phyloP scores from a whole-genome alignment of 92 coral and sea anemone species.

The Galaxea fascicularis region DNA sequence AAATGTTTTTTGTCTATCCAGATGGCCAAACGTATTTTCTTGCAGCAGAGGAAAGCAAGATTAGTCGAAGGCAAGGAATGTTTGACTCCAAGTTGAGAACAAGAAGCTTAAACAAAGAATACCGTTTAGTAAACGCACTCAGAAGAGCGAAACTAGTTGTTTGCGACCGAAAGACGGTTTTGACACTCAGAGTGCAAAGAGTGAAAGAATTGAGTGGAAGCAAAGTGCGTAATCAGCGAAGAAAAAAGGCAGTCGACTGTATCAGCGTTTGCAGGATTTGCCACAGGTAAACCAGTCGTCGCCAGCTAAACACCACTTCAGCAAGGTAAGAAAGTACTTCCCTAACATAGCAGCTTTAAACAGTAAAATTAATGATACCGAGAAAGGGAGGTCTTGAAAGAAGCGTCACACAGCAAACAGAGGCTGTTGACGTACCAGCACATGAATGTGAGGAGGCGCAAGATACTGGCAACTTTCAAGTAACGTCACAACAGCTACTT shows the following conservation, averaged over 20 bases:
- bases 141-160: neutral
- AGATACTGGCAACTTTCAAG: neutral
- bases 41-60: neutral
- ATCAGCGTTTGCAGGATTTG: neutral
- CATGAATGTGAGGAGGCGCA: neutral
- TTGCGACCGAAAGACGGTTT: neutral
- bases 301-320: neutral
- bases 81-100: slow-evolving; percentile 1
- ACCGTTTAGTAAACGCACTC: neutral
- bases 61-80: neutral
- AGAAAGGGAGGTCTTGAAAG: neutral
- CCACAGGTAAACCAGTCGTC: neutral
- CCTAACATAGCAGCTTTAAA: neutral
- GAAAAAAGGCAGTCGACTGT: neutral
- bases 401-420: neutral
- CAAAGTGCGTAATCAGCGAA: neutral
- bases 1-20: neutral
- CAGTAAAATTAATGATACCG: neutral
- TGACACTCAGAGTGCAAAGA: neutral
- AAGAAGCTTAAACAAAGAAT: neutral
- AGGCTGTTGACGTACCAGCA: neutral
- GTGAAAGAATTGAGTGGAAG: neutral
- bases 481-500: neutral
- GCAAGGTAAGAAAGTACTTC: neutral
- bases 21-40: neutral